A percentile compares a stretch with the other conserved stretches of the same genome.
phyloP scores from a whole-genome alignment of 1,140 invertebrate species.

The Lucilia cuprina region DNA sequence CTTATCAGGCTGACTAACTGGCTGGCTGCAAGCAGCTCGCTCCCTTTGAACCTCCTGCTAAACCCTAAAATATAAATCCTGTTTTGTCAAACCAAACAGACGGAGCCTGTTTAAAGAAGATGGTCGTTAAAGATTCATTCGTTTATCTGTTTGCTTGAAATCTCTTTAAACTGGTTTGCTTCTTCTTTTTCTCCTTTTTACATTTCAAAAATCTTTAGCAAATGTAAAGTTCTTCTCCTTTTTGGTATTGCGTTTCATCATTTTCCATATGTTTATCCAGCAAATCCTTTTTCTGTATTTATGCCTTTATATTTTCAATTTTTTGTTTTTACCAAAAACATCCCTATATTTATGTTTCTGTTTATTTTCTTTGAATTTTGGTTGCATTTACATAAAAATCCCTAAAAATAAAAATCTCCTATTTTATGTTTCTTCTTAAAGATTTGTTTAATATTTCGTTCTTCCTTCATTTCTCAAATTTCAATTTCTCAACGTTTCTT shows the following conservation, averaged over 20 bases:
- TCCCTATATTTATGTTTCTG: not conserved
- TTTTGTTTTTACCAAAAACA: no score
- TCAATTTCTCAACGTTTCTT: not conserved
- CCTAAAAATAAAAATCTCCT: not conserved
- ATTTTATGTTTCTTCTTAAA: not conserved
- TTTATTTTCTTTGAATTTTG: not conserved
- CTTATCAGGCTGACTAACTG: not conserved
- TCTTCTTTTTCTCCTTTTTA: not conserved
- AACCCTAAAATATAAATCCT: not conserved
- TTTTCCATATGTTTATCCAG: no score
- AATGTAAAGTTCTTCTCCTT: not conserved
- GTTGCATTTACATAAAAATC: not conserved
- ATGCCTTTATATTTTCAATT: no score
- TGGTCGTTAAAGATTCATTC: not conserved
- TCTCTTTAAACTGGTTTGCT: not conserved
- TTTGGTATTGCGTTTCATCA: not conserved
- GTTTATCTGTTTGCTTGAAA: not conserved
- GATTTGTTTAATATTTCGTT: not conserved
- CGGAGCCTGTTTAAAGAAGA: not conserved
- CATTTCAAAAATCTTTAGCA: not conserved
- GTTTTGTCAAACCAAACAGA: conserved; percentile 4
- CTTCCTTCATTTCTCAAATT: not conserved
- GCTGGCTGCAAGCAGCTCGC: not conserved
- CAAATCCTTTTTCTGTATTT: no score
- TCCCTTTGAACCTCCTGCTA: not conserved